Base-by-base conservation (phyloP, 1,140 invertebrate genomes). In the Vanessa tameamea region DNA sequence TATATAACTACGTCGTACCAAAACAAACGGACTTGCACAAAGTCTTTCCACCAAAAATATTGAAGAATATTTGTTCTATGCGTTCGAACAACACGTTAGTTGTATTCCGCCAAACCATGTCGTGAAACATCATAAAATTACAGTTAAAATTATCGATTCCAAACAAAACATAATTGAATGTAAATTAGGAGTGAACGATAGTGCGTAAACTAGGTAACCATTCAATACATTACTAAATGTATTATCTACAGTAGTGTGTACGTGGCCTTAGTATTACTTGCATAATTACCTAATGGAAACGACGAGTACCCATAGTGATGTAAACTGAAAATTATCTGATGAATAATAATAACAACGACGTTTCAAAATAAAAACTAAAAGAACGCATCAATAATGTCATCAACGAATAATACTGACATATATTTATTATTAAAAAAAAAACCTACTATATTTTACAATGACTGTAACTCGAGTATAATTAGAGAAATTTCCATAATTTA, bases 151-250 rank as follows among this genome's bases (percentile, higher is more conserved):
- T 9, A 9, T 9, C 37, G 37, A 50, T 50, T n/a, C 6, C 11
- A 57, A 57, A 23, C 13, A 11, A 23, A 57, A 12, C 23, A 20
- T 57, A 2, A 57, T 57, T 57, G 53, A 57, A 57, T 57, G 53
- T 57, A 26, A 57, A 57, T 57, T 57, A 57, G 16, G 16, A 57
- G 37, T 43, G 37, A 43, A 23, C 53, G 16, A 57, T 57, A 57
- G 20, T 23, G 12, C 2, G 16, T 12, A 20, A 57, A 57, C 20
- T 57, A 20, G 53, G 53, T 57, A 26, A 57, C 16, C 51, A n/a
- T 23, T 53, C 14, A 55, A 55, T 55, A 20, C 16, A n/a, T 55
- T 50, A n/a, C 48, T 9, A 43, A 43, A 50, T 5, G 48, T 50
- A 50, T 23, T 15, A 23, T 57, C 53, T 5, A 23, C 20, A 20